Conservation (phyloP, 2,888 invertebrate species). For the Phengaris arion region DNA sequence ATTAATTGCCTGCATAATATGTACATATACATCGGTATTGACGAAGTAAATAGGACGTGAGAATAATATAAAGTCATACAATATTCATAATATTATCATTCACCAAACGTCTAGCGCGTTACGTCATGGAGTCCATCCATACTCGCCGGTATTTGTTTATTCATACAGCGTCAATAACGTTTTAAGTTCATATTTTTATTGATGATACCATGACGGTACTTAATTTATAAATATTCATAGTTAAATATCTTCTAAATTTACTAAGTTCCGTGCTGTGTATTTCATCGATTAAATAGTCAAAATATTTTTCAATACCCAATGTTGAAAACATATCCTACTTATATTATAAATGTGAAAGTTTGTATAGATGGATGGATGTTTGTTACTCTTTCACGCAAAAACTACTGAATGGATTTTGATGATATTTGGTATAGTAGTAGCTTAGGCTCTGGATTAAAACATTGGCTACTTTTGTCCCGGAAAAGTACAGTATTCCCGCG, state of each 20-base stretch:
- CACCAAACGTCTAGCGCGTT: background rate
- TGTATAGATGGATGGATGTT: too few species aligned
- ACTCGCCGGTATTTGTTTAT: slow-evolving; percentile 8
- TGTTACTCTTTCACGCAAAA: too few species aligned
- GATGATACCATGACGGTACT: background rate
- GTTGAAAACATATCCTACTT: too few species aligned
- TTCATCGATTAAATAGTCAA: too few species aligned
- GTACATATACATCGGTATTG: slow-evolving; percentile 14
- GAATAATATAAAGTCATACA: slow-evolving; percentile 13
- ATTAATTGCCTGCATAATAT: slow-evolving; percentile 12
- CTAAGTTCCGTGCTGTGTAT: too few species aligned
- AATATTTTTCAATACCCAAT: too few species aligned
- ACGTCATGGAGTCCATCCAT: background rate
- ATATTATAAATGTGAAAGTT: too few species aligned
- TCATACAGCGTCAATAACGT: background rate
- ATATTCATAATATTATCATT: slow-evolving; percentile 17
- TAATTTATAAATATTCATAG: background rate
- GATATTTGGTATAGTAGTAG: too few species aligned
- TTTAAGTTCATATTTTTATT: slow-evolving; percentile 23
- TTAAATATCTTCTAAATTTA: background rate
- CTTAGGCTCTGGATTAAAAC: too few species aligned
- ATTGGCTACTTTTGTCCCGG: too few species aligned
- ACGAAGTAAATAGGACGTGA: slow-evolving; percentile 16
- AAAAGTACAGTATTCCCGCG: too few species aligned
- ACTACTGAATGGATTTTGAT: too few species aligned